A percentile compares a stretch with the other conserved stretches of the same genome.
phyloP scores from a whole-genome alignment of 2,113 vertebrate genomes.

The Brachypteracias leptosomus region DNA sequence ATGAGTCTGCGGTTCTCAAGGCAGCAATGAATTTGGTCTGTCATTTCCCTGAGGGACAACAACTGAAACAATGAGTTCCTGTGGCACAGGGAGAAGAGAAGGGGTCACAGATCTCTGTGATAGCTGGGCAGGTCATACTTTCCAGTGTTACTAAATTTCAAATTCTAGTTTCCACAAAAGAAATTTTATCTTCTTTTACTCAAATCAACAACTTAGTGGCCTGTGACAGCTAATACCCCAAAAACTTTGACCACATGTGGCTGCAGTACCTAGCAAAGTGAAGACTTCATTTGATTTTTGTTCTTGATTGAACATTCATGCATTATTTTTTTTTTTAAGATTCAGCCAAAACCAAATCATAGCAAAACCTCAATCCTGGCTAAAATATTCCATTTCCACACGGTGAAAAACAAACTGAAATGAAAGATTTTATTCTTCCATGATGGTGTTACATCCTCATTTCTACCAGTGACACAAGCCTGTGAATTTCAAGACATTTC shows the following conservation, averaged over 20 bases:
- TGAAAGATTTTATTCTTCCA: neutral
- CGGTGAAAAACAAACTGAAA: neutral
- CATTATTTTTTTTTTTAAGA: neutral
- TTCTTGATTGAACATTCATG: neutral
- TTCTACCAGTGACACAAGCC: neutral
- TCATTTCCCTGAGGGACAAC: neutral
- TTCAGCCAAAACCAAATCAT: neutral
- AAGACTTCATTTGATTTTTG: neutral
- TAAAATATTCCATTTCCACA: neutral
- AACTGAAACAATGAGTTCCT: neutral
- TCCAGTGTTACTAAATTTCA: neutral
- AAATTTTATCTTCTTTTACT: neutral
- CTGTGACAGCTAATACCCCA: neutral
- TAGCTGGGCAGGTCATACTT: neutral
- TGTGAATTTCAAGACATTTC: neutral
- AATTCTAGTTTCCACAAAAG: neutral
- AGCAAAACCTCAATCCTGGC: neutral
- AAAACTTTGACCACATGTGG: fast-evolving
- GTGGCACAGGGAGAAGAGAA: neutral
- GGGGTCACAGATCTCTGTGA: neutral
- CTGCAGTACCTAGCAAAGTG: neutral
- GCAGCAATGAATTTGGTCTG: neutral
- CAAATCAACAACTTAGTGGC: neutral
- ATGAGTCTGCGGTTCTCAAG: neutral
- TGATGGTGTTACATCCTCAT: neutral